phyloP scores from a whole-genome alignment of 2,113 vertebrate species.

The Sisor rabdophorus region DNA sequence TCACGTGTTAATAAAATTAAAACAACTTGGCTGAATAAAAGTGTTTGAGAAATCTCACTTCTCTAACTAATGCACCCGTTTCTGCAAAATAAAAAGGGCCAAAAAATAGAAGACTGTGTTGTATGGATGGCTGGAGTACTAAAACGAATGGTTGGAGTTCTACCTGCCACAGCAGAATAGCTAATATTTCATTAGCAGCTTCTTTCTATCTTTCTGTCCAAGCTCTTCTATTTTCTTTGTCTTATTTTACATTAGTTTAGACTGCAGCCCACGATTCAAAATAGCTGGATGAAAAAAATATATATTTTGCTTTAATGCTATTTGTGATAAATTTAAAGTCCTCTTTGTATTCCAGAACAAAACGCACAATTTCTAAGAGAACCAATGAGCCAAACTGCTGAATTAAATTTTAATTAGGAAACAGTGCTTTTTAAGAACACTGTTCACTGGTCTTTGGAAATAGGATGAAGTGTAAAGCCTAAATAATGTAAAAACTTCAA shows the following conservation, averaged over 20 bases:
- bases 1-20: conserved; percentile 18
- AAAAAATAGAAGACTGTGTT: conserved; percentile 49
- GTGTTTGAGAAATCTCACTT: background rate
- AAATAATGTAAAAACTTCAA: background rate
- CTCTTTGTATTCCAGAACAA: background rate
- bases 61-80: conserved; percentile 9
- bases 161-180: conserved; percentile 51
- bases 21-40: too few relatives aligned
- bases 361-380: conserved; percentile 3
- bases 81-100: too few relatives aligned
- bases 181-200: conserved; percentile 50
- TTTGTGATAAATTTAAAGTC: conserved; percentile 5
- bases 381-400: background rate
- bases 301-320: background rate
- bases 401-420: conserved; percentile 12
- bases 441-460: background rate
- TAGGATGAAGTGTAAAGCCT: background rate
- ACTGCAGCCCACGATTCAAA: background rate
- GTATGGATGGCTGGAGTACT: conserved; percentile 48
- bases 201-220: conserved; percentile 32
- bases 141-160: conserved; percentile 7
- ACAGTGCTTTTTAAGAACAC: background rate
- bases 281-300: background rate
- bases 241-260: background rate
- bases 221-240: background rate